A percentile compares a stretch with the other conserved stretches of the same genome.
phyloP scores from a whole-genome alignment of 2,888 invertebrate species.

The Machimus rusticus region DNA sequence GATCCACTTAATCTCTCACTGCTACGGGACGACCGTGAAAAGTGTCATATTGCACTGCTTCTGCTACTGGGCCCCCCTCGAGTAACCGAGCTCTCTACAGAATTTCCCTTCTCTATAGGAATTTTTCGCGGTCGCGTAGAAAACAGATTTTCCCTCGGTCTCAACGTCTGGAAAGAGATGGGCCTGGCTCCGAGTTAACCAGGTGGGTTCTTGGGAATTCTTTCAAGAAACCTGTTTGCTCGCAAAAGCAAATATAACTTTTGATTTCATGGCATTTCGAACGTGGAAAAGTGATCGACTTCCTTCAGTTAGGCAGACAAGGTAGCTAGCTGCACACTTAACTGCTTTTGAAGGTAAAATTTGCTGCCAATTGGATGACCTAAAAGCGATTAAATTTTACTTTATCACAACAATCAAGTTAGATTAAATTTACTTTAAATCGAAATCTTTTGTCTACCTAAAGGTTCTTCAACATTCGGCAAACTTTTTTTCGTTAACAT shows the following conservation, averaged over 20 bases:
- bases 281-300: background rate
- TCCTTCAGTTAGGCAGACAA: background rate
- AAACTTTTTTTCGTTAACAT: no score
- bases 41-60: conserved; percentile 3
- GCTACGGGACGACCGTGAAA: conserved; percentile 14
- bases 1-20: conserved; percentile 10
- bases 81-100: background rate
- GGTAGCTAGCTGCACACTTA: background rate
- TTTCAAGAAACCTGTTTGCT: background rate
- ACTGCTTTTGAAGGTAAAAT: background rate
- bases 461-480: no score
- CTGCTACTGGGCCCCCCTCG: background rate
- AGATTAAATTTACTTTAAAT: no score
- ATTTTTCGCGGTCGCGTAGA: background rate
- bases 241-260: background rate
- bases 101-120: conserved; percentile 15
- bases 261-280: background rate
- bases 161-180: background rate
- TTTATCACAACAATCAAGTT: no score
- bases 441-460: no score
- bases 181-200: background rate
- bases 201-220: background rate
- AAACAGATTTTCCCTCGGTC: background rate
- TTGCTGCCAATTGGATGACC: no score
- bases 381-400: background rate